A percentile compares a stretch with the other conserved stretches of the same genome.
These are phyloP conservation scores for Bruchidius siliquastri DNA, from an alignment of 2,888 invertebrate species.

Conservation along the genomic window DNA sequence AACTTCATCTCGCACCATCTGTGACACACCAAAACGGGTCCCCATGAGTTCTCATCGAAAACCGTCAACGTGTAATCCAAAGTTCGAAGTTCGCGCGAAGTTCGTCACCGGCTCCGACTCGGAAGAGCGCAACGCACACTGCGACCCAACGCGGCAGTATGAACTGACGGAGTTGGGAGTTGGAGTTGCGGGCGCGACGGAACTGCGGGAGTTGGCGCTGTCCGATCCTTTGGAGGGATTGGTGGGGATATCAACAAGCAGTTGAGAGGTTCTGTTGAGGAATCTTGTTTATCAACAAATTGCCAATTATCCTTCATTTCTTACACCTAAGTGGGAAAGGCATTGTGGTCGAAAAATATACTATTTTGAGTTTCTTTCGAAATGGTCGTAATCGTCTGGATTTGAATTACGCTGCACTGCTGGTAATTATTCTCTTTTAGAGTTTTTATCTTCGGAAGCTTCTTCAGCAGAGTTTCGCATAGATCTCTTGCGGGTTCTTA, in stretches of 20 bases:
- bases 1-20: background rate
- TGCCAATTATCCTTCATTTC: background rate
- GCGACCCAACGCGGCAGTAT: background rate
- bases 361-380: too few relatives aligned
- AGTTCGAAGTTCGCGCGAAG: background rate
- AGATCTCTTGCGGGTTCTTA: too few relatives aligned
- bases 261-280: background rate
- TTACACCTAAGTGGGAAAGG: too few relatives aligned
- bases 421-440: too few relatives aligned
- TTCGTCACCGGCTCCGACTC: background rate
- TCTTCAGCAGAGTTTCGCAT: too few relatives aligned
- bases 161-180: background rate
- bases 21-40: background rate
- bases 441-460: too few relatives aligned
- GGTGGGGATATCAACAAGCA: background rate
- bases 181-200: background rate
- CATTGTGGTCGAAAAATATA: too few relatives aligned
- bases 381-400: too few relatives aligned
- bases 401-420: too few relatives aligned
- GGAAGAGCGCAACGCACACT: background rate
- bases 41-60: background rate
- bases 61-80: background rate
- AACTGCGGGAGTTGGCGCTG: background rate
- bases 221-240: background rate
- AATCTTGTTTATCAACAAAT: background rate